Conservation (phyloP, 2,797 vertebrate species). For the Semaprochilodus insignis region DNA sequence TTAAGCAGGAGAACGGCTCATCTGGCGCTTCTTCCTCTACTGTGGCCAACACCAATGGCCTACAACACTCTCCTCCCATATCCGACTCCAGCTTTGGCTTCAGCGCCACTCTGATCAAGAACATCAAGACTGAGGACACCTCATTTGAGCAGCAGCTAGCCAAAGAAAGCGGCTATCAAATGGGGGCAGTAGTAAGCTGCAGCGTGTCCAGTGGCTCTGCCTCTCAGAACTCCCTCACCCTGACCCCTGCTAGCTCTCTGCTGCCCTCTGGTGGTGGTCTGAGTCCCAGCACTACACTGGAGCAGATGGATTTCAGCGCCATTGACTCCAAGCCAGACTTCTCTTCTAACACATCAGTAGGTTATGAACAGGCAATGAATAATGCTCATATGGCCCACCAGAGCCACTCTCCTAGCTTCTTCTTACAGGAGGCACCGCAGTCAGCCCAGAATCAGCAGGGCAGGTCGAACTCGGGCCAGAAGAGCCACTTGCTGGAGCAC, state of each 20-base stretch:
- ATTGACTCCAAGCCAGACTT: slow-evolving; percentile 98
- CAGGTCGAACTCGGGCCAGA: slow-evolving; percentile 75
- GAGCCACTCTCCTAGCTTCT: slow-evolving; percentile 96
- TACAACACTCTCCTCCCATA: slow-evolving; percentile 79
- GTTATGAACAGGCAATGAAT: slow-evolving; percentile 90
- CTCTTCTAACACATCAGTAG: slow-evolving; percentile 73
- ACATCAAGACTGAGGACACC: slow-evolving; percentile 97
- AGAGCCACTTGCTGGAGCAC: slow-evolving; percentile 82
- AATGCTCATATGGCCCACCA: slow-evolving; percentile 93
- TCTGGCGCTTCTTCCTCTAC: slow-evolving; percentile 83
- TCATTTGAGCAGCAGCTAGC: slow-evolving; percentile 98
- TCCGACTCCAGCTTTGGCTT: slow-evolving; percentile 81
- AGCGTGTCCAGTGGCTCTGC: slow-evolving; percentile 78
- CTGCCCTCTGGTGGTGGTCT: slow-evolving; percentile 95
- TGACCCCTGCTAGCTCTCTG: slow-evolving; percentile 87
- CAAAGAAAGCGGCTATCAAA: slow-evolving; percentile 86
- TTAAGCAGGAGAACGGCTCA: slow-evolving; percentile 89
- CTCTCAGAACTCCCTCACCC: slow-evolving; percentile 84
- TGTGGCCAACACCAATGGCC: slow-evolving; percentile 61
- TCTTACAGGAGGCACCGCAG: slow-evolving; percentile 93
- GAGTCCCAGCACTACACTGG: slow-evolving; percentile 97
- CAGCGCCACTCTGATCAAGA: slow-evolving; percentile 88
- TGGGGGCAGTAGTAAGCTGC: slow-evolving; percentile 77
- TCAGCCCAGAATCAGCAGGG: slow-evolving; percentile 78
- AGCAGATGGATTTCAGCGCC: slow-evolving; percentile 99